Evolutionary conservation across 92 coral and sea anemone genomes (phyloP).

Genomic region (Phenganax marumi): DNA sequence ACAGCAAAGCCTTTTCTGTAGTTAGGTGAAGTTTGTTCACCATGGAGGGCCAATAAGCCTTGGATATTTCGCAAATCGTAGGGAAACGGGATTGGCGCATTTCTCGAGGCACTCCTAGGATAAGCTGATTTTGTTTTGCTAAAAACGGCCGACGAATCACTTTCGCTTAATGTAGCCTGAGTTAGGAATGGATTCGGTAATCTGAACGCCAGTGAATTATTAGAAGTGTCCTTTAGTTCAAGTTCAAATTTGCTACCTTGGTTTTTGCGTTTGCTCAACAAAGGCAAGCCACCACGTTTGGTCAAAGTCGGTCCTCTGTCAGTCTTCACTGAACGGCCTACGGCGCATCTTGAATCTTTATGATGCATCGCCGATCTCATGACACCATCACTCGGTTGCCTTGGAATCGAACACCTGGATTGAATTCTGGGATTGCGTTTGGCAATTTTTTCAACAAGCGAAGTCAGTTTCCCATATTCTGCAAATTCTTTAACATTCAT

Average conservation of each 20-base stretch:
- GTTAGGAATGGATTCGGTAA: background rate
- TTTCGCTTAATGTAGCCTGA: background rate
- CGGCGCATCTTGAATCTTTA: background rate
- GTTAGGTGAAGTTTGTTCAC: conserved; percentile 12
- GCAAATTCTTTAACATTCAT: conserved; percentile 32
- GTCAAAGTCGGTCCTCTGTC: too few species aligned
- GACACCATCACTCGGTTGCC: conserved; percentile 12
- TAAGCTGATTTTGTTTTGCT: background rate
- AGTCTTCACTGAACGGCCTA: too few species aligned
- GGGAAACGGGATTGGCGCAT: background rate
- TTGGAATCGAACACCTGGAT: conserved; percentile 18
- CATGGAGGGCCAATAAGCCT: conserved; percentile 18
- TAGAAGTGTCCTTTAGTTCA: background rate
- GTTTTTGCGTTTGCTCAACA: background rate
- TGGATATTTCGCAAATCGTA: conserved; percentile 21
- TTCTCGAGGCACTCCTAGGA: background rate
- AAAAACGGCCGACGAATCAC: background rate
- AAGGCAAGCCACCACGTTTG: background rate
- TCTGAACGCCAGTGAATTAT: background rate
- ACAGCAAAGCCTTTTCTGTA: conserved; percentile 27
- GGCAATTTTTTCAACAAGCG: conserved; percentile 6
- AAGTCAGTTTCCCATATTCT: background rate
- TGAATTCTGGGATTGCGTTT: background rate
- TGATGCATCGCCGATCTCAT: conserved; percentile 1
- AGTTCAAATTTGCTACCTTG: background rate